Percentiles rank a stretch among this genome's conserved stretches.
phyloP scores from a whole-genome alignment of 2,113 vertebrate genomes.

The Rhinoderma darwinii region DNA sequence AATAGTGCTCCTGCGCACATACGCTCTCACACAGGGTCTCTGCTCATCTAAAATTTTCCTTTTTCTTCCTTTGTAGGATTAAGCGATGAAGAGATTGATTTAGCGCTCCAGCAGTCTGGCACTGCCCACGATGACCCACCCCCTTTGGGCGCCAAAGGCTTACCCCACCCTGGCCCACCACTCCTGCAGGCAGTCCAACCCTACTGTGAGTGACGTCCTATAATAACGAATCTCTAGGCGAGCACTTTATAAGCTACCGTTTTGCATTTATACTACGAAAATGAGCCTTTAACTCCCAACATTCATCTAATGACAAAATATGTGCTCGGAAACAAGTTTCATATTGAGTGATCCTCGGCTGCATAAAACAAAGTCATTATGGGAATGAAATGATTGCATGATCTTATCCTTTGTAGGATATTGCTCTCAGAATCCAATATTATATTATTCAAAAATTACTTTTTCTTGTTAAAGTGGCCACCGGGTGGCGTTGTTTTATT shows the following conservation, averaged over 20 bases:
- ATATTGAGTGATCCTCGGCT: not conserved
- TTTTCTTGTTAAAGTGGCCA: not conserved
- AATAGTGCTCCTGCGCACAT: slow-evolving; percentile 62
- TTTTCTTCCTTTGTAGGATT: slow-evolving; percentile 80
- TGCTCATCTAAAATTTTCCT: slow-evolving; percentile 61
- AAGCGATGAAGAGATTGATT: slow-evolving; percentile 91
- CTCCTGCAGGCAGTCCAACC: slow-evolving; percentile 72
- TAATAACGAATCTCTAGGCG: not conserved
- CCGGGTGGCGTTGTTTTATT: not conserved
- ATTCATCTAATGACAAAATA: not conserved
- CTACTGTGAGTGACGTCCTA: slow-evolving; percentile 78
- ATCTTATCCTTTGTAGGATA: not conserved
- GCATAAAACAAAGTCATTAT: not conserved
- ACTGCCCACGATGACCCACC: slow-evolving; percentile 78
- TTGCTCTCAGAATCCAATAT: not conserved
- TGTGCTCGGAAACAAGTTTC: slow-evolving; percentile 1
- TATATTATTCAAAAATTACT: not conserved
- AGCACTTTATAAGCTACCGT: not conserved
- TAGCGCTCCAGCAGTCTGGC: slow-evolving; percentile 92
- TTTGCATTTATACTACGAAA: not conserved
- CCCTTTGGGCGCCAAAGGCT: slow-evolving; percentile 68
- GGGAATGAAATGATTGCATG: not conserved
- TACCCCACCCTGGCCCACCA: slow-evolving; percentile 70
- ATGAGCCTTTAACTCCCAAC: not conserved
- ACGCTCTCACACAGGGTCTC: not conserved